Evolutionary conservation across 2,797 vertebrate species (phyloP), one percentile per base, ranked within the genome.

Genomic region (Erethizon dorsatum): DNA sequence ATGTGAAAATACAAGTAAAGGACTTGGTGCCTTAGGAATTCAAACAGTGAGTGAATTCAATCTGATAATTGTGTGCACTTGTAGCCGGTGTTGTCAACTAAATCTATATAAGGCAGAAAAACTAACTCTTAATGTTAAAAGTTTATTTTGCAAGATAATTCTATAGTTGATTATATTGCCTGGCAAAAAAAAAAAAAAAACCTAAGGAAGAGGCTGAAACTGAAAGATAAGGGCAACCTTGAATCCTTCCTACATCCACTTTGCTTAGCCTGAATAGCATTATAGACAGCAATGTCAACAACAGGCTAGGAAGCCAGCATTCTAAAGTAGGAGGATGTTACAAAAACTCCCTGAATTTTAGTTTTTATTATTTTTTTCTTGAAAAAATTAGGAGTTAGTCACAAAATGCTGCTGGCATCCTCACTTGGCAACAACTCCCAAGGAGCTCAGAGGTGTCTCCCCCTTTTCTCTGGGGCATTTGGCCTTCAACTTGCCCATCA

Each of bases 251-350:
- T 57, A 47, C 0, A 6, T 28, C 8, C 0, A 2, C 14, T 86
- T 91, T 33, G 12, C 45, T 67, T 80, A 71, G 17, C 28, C 5
- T 75, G 28, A n/a, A 61, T 33, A 50, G 28, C 54, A 22, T 77
- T 77, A 5, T 1, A 90, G 50, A 91, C 3, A 57, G 3, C 54
- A 61, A 41, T 3, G 12, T 6, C 37, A 33, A 50, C 13, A 41
- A 79, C 22, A 9, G 22, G 31, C 2, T 0, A 41, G 20, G 45
- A 69, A 79, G 57, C 6, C 50, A 88, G 45, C 37, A 41, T 61
- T 92, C 86, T 75, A 88, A 83, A 86, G 61, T 31, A 79, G 54
- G 47, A 37, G 26, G 41, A 94, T 91, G 61, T 71, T 73, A 91
- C 2, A 83, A 89, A 80, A 65, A 14, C 18, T 63, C 85, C 3